Base-by-base conservation (phyloP, 2,113 vertebrate species). In the Anguilla rostrata region DNA sequence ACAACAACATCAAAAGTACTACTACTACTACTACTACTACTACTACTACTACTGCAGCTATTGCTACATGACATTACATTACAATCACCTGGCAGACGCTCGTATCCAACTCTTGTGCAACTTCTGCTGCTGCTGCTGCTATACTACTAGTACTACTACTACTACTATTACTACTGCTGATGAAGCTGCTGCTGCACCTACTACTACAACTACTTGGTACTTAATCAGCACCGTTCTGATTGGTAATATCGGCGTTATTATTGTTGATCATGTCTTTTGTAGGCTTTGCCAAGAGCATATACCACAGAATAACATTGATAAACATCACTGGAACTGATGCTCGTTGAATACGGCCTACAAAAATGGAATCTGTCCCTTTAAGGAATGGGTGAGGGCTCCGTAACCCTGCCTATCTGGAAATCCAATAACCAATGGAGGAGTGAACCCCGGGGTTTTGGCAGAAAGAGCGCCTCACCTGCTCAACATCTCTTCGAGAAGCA, bases 391-490 rank as follows among this genome's bases (percentile, higher is more conserved):
- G 88, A 83, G 78, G 83, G 83, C 88, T 91, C 91, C 88, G 87
- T 92, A 91, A 91, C 91, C 93, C 91, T 91, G 93, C 92, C 88
- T 85, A 63, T 87, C 86, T 89, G 86, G 89, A 88, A 49, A 83
- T 78, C 46, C 89, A 87, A 89, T 89, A 92, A 91, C 95, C 93
- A 95, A 94, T 95, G 93, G 92, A 93, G 89, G 91, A 89, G 91
- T 92, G 91, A 92, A 93, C 84, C 81, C 53, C 78, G 79, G 90
- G 88, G 92, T 92, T 94, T 91, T 91, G 92, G 85, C 87, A 90
- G 89, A 87, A 86, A 88, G 90, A 86, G 85, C 94, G 91, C 92
- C 94, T 95, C 94, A 96, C 95, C 95, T 96, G 95, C 95, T 93
- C 91, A 78, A 92, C 94, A 93, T 92, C 94, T 86, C 93, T 92